Conservation (phyloP, 2,113 vertebrate genomes). For the Neotoma lepida region DNA sequence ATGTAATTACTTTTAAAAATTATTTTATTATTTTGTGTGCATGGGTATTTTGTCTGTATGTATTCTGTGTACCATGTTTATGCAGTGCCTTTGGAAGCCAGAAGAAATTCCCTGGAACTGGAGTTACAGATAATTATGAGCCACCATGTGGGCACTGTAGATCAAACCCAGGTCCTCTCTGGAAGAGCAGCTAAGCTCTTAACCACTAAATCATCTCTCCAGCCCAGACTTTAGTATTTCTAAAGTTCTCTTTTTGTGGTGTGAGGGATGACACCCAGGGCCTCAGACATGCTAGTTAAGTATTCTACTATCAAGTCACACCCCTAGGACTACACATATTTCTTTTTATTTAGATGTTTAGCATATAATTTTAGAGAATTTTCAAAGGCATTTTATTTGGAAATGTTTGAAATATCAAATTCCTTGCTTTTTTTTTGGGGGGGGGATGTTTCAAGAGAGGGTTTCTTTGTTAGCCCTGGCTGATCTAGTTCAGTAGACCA, state of each 20-base stretch:
- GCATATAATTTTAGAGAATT: slow-evolving; percentile 12
- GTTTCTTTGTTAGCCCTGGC: neutral
- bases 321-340: neutral
- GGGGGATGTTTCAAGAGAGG: neutral
- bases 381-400: slow-evolving; percentile 41
- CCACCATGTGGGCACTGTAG: neutral
- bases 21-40: neutral
- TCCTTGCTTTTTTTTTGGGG: neutral
- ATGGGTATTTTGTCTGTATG: neutral
- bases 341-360: slow-evolving; percentile 31
- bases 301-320: too few relatives aligned
- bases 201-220: neutral
- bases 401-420: slow-evolving; percentile 1
- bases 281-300: neutral
- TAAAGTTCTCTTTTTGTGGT: neutral
- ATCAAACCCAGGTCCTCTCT: neutral
- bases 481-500: neutral
- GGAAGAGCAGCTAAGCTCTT: neutral
- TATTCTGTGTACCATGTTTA: neutral
- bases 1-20: neutral
- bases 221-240: neutral
- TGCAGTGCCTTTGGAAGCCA: too few relatives aligned
- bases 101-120: neutral
- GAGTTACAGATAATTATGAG: neutral
- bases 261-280: neutral